Evolutionary conservation across 2,888 invertebrate species (phyloP).

Genomic region (Melieria omissa): DNA sequence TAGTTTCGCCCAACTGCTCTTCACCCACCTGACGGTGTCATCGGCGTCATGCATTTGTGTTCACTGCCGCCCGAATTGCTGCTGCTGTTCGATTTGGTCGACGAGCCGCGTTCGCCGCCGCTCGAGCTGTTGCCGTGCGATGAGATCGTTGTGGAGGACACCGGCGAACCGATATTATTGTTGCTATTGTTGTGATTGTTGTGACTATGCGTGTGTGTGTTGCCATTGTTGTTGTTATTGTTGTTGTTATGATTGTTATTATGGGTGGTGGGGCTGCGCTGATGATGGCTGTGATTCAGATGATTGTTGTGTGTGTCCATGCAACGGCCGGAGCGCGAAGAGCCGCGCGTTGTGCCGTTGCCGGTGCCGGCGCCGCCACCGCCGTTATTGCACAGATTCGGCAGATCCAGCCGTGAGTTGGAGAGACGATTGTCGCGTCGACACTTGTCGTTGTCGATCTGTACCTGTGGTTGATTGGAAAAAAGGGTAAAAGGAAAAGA

Average conservation of each 20-base stretch:
- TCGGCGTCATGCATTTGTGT: slow-evolving; percentile 63
- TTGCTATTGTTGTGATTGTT: slow-evolving; percentile 51
- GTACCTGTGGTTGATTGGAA: slow-evolving; percentile 55
- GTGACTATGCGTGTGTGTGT: slow-evolving; percentile 38
- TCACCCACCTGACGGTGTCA: slow-evolving; percentile 64
- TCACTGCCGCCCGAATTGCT: slow-evolving; percentile 62
- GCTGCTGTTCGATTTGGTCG: slow-evolving; percentile 65
- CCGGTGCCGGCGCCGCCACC: slow-evolving; percentile 33
- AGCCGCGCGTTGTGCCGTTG: slow-evolving; percentile 44
- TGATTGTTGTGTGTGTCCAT: slow-evolving; percentile 62
- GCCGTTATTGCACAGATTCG: slow-evolving; percentile 60
- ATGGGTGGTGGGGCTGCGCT: slow-evolving; percentile 42
- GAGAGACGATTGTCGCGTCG: slow-evolving; percentile 61
- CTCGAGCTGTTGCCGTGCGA: slow-evolving; percentile 58
- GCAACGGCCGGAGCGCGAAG: slow-evolving; percentile 53
- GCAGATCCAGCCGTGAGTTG: slow-evolving; percentile 62
- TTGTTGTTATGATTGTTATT: slow-evolving; percentile 38
- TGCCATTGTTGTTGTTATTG: slow-evolving; percentile 37
- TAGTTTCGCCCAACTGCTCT: background rate
- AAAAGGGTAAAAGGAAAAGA: background rate
- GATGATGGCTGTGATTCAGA: slow-evolving; percentile 50
- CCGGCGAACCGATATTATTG: slow-evolving; percentile 62
- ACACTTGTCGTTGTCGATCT: slow-evolving; percentile 67
- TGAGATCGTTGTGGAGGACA: slow-evolving; percentile 63
- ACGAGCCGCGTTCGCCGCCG: slow-evolving; percentile 58